Base-by-base conservation (phyloP, 2,888 invertebrate genomes). In the Phortica okadai region DNA sequence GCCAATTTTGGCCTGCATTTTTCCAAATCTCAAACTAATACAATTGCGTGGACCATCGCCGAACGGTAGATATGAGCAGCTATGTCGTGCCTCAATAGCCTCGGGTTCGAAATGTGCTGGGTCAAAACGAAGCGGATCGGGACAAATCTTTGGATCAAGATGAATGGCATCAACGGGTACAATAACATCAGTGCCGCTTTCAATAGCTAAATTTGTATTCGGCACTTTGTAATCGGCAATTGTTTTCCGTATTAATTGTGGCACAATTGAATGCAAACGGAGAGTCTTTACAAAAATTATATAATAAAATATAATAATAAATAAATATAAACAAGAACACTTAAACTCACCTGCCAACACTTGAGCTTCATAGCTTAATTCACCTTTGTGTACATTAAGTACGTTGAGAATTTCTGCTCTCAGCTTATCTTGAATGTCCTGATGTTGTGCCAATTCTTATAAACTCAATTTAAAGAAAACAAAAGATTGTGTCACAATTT, bases 71-170 rank as follows among this genome's bases (percentile, higher is more conserved):
- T 83, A 90, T 7, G 85, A 75, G 58, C 78, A 84, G 0, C 85
- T 79, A 75, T 82, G 80, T 5, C 85, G 79, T 25, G 90, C 91
- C 0, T 91, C 89, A 78, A 93, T 93, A 69, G 92, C 92, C 81
- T 93, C 93, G 16, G 91, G 89, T 0, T 91, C 86, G 85, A 94
- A 94, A 81, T 94, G 89, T 33, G 94, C 93, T 0, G 94, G 94
- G 69, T 93, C 92, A 77, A 94, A 94, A 66, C 91, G 91, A 10
- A 93, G 91, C 1, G 94, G 94, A 21, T 94, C 91, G 0, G 93
- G 93, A 80, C 92, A 94, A 84, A 93, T 91, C 1, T 92, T 91
- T 0, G 93, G 92, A 80, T 93, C 93, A 89, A 92, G 92, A 76
- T 94, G 94, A 79, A 94, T 92, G 3, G 92, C 92, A 77, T 92